These are phyloP conservation scores for Pygoscelis antarcticus DNA, from an alignment of 2,113 vertebrate genomes.

Conservation along the genomic window DNA sequence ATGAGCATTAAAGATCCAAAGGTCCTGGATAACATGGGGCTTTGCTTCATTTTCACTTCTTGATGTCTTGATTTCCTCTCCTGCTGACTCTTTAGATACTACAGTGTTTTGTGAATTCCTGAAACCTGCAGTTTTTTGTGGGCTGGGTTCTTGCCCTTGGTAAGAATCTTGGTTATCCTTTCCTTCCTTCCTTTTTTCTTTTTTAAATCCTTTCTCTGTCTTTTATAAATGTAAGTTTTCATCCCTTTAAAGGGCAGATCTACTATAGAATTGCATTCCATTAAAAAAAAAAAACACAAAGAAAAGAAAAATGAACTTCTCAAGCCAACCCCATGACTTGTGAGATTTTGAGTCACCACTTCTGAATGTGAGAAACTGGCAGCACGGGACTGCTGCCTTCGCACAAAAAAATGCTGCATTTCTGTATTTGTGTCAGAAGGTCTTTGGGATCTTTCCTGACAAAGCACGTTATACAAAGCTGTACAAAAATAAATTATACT, in stretches of 20 bases:
- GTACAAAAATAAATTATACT: conserved; percentile 2
- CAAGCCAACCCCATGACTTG: background rate
- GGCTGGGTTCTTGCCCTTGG: background rate
- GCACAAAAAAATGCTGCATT: background rate
- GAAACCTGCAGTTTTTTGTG: background rate
- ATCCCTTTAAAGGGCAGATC: background rate
- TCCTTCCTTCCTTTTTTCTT: background rate
- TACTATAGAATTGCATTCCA: background rate
- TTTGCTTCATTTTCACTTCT: background rate
- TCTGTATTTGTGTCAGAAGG: background rate
- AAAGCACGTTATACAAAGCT: background rate
- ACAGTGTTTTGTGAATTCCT: background rate
- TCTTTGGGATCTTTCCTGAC: background rate
- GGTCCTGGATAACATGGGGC: background rate
- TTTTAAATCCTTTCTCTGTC: background rate
- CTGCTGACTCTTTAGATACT: background rate
- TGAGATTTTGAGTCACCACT: background rate
- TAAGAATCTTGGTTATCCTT: background rate
- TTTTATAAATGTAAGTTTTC: background rate
- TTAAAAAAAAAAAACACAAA: background rate
- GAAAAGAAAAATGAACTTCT: background rate
- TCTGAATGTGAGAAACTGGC: background rate
- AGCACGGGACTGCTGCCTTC: background rate
- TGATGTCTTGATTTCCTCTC: background rate
- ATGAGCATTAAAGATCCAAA: background rate